A percentile compares a stretch with the other conserved stretches of the same genome.
These are phyloP conservation scores for Hoplostethus mediterraneus DNA, from an alignment of 2,797 vertebrate genomes.

Conservation along the genomic window DNA sequence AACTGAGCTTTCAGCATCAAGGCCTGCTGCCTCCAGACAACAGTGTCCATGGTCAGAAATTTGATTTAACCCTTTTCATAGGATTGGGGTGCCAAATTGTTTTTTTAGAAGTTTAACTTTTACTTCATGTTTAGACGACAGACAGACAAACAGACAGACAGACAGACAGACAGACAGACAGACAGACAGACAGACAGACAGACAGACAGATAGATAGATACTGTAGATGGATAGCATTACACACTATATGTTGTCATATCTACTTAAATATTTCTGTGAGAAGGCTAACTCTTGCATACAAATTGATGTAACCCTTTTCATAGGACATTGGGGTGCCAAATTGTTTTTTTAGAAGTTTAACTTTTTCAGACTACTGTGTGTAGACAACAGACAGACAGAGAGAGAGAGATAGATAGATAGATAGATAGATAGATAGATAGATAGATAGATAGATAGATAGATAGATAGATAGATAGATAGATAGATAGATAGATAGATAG, in stretches of 20 bases:
- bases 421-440: too few relatives aligned
- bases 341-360: conserved; percentile 24
- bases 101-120: conserved; percentile 30
- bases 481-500: too few relatives aligned
- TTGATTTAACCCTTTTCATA: conserved; percentile 19
- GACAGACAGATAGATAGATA: conserved; percentile 21
- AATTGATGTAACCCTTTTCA: conserved; percentile 29
- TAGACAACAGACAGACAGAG: neutral
- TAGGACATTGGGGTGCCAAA: neutral
- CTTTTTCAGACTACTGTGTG: neutral
- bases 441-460: too few relatives aligned
- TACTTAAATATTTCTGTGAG: too few relatives aligned
- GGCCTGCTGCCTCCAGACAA: conserved; percentile 26
- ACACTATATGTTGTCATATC: too few relatives aligned
- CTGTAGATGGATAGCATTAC: neutral
- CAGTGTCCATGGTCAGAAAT: conserved; percentile 30
- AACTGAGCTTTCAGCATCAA: conserved; percentile 48
- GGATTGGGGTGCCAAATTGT: neutral
- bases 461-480: too few relatives aligned
- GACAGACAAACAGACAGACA: conserved; percentile 18
- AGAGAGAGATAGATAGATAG: neutral
- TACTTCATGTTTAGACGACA: conserved; percentile 2
- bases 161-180: conserved; percentile 21
- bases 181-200: conserved; percentile 15
- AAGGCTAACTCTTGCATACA: conserved; percentile 13